These are phyloP conservation scores for Phyto melanocephala DNA, from an alignment of 2,888 invertebrate genomes.

Conservation along the genomic window DNA sequence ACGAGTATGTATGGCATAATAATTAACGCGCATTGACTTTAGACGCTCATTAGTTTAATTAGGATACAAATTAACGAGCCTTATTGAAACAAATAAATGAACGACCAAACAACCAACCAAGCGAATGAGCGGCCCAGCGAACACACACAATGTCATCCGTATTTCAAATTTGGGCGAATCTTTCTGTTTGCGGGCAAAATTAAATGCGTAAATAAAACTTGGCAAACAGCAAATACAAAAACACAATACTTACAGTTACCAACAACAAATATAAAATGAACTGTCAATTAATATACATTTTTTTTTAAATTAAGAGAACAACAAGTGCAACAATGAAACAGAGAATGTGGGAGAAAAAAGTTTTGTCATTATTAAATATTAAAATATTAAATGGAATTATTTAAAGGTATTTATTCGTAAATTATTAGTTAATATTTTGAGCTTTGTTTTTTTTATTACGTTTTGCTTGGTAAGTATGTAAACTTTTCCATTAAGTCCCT, in stretches of 20 bases:
- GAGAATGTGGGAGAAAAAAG: not conserved
- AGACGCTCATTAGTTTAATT: conserved; percentile 78
- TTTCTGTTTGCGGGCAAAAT: conserved; percentile 45
- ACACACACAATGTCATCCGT: not conserved
- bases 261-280: conserved; percentile 36
- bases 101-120: conserved; percentile 17
- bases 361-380: not conserved
- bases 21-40: conserved; percentile 75
- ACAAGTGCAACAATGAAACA: not conserved
- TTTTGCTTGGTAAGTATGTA: too few relatives aligned
- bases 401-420: not conserved
- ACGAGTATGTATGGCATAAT: conserved; percentile 55
- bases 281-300: conserved; percentile 47
- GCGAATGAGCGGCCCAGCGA: not conserved
- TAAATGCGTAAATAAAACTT: conserved; percentile 63
- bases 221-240: conserved; percentile 50
- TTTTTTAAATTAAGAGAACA: conserved; percentile 33
- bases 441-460: not conserved
- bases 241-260: not conserved
- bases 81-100: conserved; percentile 65
- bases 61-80: conserved; percentile 77
- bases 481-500: too few relatives aligned
- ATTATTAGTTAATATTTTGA: not conserved
- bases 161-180: conserved; percentile 22
- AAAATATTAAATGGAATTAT: not conserved